Base-by-base conservation (phyloP, 2,888 invertebrate species). In the Tineola bisselliella region DNA sequence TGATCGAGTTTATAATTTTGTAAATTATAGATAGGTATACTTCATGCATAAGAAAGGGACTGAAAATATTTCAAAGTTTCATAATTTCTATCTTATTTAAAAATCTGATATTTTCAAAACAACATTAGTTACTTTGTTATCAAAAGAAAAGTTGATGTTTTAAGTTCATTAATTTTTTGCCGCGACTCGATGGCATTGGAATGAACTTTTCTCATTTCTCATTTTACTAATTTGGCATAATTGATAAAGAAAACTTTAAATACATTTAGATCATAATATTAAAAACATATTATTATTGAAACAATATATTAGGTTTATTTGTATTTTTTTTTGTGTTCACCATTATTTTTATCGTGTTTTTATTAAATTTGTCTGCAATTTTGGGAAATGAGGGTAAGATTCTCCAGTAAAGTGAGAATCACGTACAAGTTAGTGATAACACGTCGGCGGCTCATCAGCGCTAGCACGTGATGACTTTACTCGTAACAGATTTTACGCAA, bases 401-500 rank as follows among this genome's bases (percentile, higher is more conserved):
- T 58, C 33, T 58, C 8, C 12, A 31, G 19, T 56, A 6, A 8
- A 58, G 75, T 73, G 73, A 70, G 75, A 75, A 76, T 80, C 86
- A 87, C 86, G 86, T 86, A 77, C 79, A 67, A 82, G 74, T 81
- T 81, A 84, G 86, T 84, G 84, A 86, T 86, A 84, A 81, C 87
- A 87, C 86, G 87, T 84, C 84, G 78, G 75, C 77, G 77, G 76
- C 86, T 87, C 87, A 87, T 87, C 86, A 87, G 81, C 75, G 81
- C 77, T 68, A 73, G 87, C 78, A 81, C 86, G 86, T 87, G 86
- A 86, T 86, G 84, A 83, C 82, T 87, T 82, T 81, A 81, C 75
- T 75, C 75, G 82, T 83, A 84, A 84, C 87, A 84, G 87, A 86
- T 87, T 86, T 79, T 83, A 83, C 81, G 83, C 82, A 86, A 84